A percentile compares a stretch with the other conserved stretches of the same genome.
phyloP scores from a whole-genome alignment of 2,113 vertebrate genomes.

The Glareola pratincola region DNA sequence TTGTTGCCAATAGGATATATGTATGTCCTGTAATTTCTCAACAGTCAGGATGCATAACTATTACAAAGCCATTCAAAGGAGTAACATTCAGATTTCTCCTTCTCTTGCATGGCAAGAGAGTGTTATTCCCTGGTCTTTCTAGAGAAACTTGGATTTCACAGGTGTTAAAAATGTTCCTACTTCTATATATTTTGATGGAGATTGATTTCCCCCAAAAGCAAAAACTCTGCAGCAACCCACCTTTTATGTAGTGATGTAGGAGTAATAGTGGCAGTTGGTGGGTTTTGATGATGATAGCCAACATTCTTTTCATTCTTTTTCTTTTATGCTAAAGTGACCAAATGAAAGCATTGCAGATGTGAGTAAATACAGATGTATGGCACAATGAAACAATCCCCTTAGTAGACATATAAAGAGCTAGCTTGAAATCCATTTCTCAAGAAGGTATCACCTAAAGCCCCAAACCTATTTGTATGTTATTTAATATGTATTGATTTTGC shows the following conservation, averaged over 20 bases:
- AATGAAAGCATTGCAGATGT: not conserved
- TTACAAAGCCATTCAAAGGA: not conserved
- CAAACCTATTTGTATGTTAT: not conserved
- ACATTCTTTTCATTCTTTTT: not conserved
- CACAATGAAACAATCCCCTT: not conserved
- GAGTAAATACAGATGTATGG: not conserved
- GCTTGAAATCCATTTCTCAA: not conserved
- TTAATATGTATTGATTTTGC: not conserved
- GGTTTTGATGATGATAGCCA: not conserved
- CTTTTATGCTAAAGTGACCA: not conserved
- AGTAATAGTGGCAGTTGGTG: not conserved
- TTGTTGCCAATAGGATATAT: not conserved
- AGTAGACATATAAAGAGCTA: not conserved
- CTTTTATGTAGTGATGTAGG: not conserved
- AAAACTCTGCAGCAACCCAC: not conserved
- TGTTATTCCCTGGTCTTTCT: not conserved
- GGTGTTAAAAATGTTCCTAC: not conserved
- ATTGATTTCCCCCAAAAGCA: not conserved
- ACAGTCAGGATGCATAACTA: accelerated
- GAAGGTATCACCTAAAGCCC: not conserved
- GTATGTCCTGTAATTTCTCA: not conserved
- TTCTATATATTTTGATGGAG: not conserved
- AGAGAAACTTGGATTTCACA: not conserved
- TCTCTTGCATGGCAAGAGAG: not conserved
- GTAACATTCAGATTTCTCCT: not conserved